Base-by-base conservation (phyloP, 2,888 invertebrate genomes). In the Nipponacmea schrenckii region DNA sequence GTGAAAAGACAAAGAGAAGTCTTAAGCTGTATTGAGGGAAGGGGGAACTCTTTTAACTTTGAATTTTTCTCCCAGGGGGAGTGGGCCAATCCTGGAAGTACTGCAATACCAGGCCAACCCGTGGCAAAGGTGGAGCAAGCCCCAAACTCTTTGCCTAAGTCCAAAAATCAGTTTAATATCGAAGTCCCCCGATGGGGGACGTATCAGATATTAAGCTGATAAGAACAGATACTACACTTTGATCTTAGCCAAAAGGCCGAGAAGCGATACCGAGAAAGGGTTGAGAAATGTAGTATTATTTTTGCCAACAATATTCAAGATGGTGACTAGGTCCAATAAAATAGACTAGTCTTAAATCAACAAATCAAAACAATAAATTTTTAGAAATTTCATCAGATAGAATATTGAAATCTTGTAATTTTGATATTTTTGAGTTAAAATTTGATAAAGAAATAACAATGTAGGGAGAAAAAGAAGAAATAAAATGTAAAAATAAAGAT, bases 141-240 rank as follows among this genome's bases (percentile, higher is more conserved):
- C 89, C 91, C 91, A 81, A 79, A 78, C 83, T 78, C 81, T 81
- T 81, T 80, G 77, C 81, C 83, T 74, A 75, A 70, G 72, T 72
- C n/a, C 85, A 85, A 84, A 85, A 84, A 85, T 84, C 81, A 81
- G 81, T 79, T 84, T 83, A 85, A 85, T 84, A 83, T 83, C 84
- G 78, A 77, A 74, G 81, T 78, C 71, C 76, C 79, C 89, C 89
- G 90, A 88, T 91, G 90, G 89, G 88, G 89, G 86, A 89, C 90
- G 90, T 92, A 92, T 92, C 91, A 92, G 92, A 92, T 92, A 92
- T 92, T 92, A 92, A 92, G 92, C 92, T 92, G 91, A 92, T 92
- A 92, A 92, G 92, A 92, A 92, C 92, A 92, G 92, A 92, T 92
- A 85, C 83, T 80, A 80, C 80, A 80, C 80, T 81, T 80, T 82